Evolutionary conservation across 2,888 invertebrate genomes (phyloP).

Genomic region (Himalopsyche tibetana): DNA sequence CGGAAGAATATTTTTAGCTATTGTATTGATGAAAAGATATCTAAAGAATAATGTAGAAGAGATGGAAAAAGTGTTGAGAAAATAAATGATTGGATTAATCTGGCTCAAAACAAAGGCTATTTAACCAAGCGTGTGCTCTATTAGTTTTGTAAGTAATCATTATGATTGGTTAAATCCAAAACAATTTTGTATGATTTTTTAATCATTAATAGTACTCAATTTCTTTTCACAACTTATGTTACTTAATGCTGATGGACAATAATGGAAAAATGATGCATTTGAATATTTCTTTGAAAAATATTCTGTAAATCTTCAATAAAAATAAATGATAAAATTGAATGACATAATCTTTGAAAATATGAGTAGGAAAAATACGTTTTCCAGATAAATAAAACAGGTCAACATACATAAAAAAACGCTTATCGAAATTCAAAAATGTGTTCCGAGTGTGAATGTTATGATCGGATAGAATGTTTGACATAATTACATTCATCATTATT

Average conservation of each 20-base stretch:
- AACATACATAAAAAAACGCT: too few relatives aligned
- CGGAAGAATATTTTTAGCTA: background rate
- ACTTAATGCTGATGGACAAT: too few relatives aligned
- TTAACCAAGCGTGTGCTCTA: constrained; percentile 9
- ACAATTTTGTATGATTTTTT: constrained; percentile 9
- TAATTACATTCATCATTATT: constrained; percentile 21
- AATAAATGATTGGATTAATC: background rate
- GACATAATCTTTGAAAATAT: too few relatives aligned
- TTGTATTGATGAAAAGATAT: background rate
- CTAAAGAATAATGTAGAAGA: background rate
- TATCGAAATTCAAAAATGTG: too few relatives aligned
- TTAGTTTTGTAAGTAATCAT: background rate
- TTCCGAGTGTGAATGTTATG: background rate
- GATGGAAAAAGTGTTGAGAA: background rate
- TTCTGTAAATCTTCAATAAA: background rate
- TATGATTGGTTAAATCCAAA: constrained; percentile 29
- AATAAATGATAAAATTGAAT: background rate
- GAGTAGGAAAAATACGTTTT: too few relatives aligned
- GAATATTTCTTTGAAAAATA: background rate
- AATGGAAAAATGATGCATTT: constrained; percentile 1
- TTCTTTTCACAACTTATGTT: too few relatives aligned
- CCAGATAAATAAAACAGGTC: too few relatives aligned
- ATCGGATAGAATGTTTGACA: background rate
- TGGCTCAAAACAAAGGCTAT: constrained; percentile 28
- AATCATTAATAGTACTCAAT: background rate